phyloP scores from a whole-genome alignment of 2,888 invertebrate species.

The Ernsta delagoae region DNA sequence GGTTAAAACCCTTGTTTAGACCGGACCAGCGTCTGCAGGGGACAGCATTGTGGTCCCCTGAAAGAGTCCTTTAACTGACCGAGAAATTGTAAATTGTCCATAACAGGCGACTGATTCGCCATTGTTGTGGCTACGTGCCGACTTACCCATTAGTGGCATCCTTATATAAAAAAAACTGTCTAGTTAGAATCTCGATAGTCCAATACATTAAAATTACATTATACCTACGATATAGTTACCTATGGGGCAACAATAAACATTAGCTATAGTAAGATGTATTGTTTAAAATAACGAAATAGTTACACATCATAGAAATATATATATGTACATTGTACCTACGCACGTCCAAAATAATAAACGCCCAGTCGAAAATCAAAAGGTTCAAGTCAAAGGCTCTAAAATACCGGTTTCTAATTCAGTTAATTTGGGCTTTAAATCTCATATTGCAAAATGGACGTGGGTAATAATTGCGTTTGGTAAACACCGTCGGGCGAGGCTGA shows the following conservation, averaged over 20 bases:
- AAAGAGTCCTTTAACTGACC: conserved; percentile 66
- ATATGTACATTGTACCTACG: too few relatives aligned
- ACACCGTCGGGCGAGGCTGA: conserved; percentile 55
- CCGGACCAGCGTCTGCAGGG: conserved; percentile 69
- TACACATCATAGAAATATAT: too few relatives aligned
- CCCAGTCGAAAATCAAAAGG: conserved; percentile 34
- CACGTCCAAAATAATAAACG: conserved; percentile 10
- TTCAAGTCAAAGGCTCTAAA: conserved; percentile 46
- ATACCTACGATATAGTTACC: too few relatives aligned
- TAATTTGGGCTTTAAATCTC: conserved; percentile 82
- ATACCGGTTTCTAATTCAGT: conserved; percentile 75
- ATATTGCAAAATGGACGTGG: conserved; percentile 79
- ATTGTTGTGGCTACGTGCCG: conserved; percentile 42
- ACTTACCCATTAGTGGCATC: conserved; percentile 7
- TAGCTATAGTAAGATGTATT: too few relatives aligned
- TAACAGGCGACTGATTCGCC: conserved; percentile 51
- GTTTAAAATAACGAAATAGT: too few relatives aligned
- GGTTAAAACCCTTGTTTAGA: conserved; percentile 77
- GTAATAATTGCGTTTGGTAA: conserved; percentile 80
- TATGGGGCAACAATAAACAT: too few relatives aligned
- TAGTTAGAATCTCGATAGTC: too few relatives aligned
- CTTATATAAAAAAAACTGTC: not conserved
- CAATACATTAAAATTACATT: too few relatives aligned
- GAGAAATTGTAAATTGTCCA: conserved; percentile 74
- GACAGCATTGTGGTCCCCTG: conserved; percentile 71